Evolutionary conservation across 2,797 vertebrate genomes (phyloP).

Genomic region (Melopsittacus undulatus): DNA sequence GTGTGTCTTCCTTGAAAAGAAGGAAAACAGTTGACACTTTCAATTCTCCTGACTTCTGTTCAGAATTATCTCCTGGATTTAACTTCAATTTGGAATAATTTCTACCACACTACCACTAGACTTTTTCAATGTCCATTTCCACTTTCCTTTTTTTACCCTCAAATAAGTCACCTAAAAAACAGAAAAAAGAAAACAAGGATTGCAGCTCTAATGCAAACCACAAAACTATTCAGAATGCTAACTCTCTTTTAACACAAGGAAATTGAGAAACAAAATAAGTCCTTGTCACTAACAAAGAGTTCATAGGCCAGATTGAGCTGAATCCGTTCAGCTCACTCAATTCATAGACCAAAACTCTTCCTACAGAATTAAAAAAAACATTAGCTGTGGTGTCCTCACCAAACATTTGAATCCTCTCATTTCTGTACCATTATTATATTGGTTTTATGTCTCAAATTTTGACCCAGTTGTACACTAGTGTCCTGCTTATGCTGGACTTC

Average conservation of each 20-base stretch:
- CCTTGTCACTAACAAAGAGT: too few relatives aligned
- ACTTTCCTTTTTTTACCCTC: neutral
- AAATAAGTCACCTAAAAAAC: neutral
- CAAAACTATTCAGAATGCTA: neutral
- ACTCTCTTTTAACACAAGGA: neutral
- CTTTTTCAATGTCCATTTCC: neutral
- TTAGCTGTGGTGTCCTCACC: neutral
- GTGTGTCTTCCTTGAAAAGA: neutral
- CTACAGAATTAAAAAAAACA: rapidly evolving
- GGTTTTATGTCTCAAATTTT: neutral
- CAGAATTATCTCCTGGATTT: neutral
- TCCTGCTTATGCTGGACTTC: rapidly evolving
- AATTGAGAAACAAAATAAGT: neutral
- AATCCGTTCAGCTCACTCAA: rapidly evolving
- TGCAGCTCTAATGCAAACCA: neutral
- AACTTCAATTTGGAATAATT: neutral
- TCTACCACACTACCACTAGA: neutral
- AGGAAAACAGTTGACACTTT: neutral
- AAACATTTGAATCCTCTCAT: neutral
- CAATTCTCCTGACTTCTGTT: neutral
- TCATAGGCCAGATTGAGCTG: neutral
- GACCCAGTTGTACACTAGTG: rapidly evolving
- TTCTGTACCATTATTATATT: neutral
- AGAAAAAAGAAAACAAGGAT: rapidly evolving
- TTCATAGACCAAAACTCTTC: neutral